Percentiles rank a stretch among this genome's conserved stretches.
phyloP scores from a whole-genome alignment of 1,140 invertebrate genomes.

The Drosophila grimshawi region DNA sequence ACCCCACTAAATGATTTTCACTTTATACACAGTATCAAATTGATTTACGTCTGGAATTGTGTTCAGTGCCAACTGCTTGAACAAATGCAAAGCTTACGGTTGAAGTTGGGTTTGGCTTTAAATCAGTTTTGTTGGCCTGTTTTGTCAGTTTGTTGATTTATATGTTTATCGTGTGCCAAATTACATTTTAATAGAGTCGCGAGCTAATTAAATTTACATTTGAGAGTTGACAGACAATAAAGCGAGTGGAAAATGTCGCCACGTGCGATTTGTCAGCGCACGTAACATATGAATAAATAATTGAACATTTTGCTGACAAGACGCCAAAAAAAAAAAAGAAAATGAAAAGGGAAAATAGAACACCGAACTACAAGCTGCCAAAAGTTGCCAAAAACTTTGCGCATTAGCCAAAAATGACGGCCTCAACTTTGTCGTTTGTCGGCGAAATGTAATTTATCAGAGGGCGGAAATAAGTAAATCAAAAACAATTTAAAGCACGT shows the following conservation, averaged over 20 bases:
- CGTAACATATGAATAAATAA: constrained; percentile 83
- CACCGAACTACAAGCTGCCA: neutral
- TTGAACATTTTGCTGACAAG: constrained; percentile 71
- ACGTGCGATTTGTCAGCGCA: constrained; percentile 58
- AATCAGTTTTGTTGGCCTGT: constrained; percentile 5
- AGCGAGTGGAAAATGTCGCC: constrained; percentile 37
- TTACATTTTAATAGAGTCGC: constrained; percentile 69
- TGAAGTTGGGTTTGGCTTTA: constrained; percentile 15
- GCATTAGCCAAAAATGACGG: constrained; percentile 76
- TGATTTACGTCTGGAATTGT: too few relatives aligned
- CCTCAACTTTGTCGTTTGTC: constrained; percentile 59
- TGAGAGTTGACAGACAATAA: constrained; percentile 55
- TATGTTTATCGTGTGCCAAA: constrained; percentile 44
- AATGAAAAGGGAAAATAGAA: neutral
- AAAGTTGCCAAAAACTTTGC: constrained; percentile 69
- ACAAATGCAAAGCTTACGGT: constrained; percentile 47
- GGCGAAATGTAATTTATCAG: constrained; percentile 80
- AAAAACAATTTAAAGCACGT: constrained; percentile 81
- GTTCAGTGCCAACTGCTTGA: constrained; percentile 4
- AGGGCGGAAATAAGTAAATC: constrained; percentile 80
- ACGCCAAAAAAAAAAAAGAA: constrained; percentile 40
- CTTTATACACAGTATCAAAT: neutral
- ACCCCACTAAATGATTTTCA: neutral
- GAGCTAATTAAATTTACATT: constrained; percentile 78
- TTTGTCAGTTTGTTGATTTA: constrained; percentile 26